Percentiles rank a stretch among this genome's conserved stretches.
Conservation (phyloP, 2,888 invertebrate species). For the Euproctis similis region DNA sequence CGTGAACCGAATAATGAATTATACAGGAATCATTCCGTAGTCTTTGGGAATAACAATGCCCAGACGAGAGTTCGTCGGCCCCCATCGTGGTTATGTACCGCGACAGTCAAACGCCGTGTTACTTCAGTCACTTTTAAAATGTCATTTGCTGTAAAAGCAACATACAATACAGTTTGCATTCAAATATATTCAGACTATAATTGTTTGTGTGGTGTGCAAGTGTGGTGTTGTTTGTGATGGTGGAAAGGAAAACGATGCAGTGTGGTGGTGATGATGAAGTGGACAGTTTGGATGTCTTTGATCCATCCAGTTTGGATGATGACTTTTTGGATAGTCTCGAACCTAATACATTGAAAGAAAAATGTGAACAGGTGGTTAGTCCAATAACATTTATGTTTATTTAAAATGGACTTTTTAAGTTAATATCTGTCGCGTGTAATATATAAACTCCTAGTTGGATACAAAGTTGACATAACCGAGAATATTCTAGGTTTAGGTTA, state of each 20-base stretch:
- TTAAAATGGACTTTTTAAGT: no score
- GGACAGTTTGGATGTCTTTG: constrained; percentile 61
- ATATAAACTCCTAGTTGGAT: no score
- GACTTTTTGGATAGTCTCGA: constrained; percentile 62
- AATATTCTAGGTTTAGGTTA: no score
- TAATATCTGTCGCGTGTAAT: no score
- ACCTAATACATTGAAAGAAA: constrained; percentile 45
- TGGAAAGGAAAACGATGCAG: constrained; percentile 53
- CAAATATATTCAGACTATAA: constrained; percentile 6
- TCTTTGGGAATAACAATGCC: constrained; percentile 67
- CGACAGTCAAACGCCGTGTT: constrained; percentile 37
- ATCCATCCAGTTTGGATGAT: constrained; percentile 38
- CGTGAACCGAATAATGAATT: constrained; percentile 61
- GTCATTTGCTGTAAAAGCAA: constrained; percentile 37
- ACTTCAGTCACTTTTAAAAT: constrained; percentile 41
- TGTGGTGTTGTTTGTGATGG: no score
- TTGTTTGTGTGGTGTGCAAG: no score
- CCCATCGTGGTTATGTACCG: constrained; percentile 49
- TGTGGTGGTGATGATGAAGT: constrained; percentile 51
- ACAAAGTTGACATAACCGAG: no score
- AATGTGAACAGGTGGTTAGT: constrained; percentile 45
- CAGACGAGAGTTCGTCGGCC: constrained; percentile 62
- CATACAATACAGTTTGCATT: constrained; percentile 19
- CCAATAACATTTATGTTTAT: no score
- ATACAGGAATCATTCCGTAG: constrained; percentile 47